Evolutionary conservation across 2,113 vertebrate species (phyloP), one percentile per base, ranked within the genome.

Genomic region (Eulacestoma nigropectus): DNA sequence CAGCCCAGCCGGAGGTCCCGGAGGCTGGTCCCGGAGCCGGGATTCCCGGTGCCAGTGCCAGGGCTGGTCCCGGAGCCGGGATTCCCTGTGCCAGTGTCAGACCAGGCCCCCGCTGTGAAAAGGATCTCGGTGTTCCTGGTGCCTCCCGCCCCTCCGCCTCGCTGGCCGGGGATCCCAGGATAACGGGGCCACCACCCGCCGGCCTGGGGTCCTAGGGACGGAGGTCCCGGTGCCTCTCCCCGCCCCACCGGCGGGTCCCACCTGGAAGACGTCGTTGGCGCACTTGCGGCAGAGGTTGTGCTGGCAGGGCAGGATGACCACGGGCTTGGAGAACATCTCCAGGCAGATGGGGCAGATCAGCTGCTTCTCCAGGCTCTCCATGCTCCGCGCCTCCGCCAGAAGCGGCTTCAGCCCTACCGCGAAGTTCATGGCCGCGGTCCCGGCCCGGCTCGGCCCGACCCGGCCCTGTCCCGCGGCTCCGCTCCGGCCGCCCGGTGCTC

Each of bases 351-450:
- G 99, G 59, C 99, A 99, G 97, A 99, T 99, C 57, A 99, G 97
- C 96, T 99, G 99, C 95, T 99, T 99, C 98, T 99, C 99, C 94
- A 99, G 97, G 96, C 98, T 99, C 92, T 99, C 99, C 99, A 99
- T 98, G 59, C 78, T 89, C 85, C 98, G 97, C 21, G 98, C 97
- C 94, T 98, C 98, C 94, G 98, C 98, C 49, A 98, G 97, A 75
- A 98, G 97, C 72, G 98, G 98, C 97, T 98, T 98, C 95, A 98
- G 98, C 44, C 98, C 98, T 57, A 98, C 98, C 3, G 98, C 91
- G 96, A 99, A 99, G 98, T 98, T 99, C 99, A 99, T 99, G 96
- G 84, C 98, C 92, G 85, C 96, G 32, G 79, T 35, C 69, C 89
- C 67, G 55, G 47, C 52, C 76, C 30, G 47, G 4, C 62, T 68